phyloP scores from a whole-genome alignment of 2,888 invertebrate species.

The Mimas tiliae region DNA sequence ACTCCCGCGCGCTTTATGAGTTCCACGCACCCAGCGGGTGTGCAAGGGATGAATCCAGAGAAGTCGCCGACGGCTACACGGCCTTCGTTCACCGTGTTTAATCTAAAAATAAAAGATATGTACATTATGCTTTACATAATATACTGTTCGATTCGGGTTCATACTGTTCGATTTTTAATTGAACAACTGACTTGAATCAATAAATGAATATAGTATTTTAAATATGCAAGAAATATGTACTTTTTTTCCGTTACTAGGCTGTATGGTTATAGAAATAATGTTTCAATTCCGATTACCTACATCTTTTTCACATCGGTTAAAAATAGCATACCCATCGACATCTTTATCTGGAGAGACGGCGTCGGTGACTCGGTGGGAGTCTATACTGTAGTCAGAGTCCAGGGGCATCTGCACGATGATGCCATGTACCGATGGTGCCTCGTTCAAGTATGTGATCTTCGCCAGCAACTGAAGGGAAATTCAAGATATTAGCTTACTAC shows the following conservation, averaged over 20 bases:
- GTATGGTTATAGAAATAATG: too few species aligned
- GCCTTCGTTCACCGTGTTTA: slow-evolving; percentile 97
- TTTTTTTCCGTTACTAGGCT: too few species aligned
- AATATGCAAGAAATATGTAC: too few species aligned
- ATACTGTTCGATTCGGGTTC: too few species aligned
- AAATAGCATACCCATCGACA: slow-evolving; percentile 93
- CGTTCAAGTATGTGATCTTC: slow-evolving; percentile 90
- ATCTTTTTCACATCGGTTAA: not conserved
- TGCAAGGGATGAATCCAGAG: slow-evolving; percentile 96
- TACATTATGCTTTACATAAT: too few species aligned
- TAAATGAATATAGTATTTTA: too few species aligned
- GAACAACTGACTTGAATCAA: too few species aligned
- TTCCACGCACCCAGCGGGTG: slow-evolving; percentile 97
- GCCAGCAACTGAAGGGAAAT: slow-evolving; percentile 85
- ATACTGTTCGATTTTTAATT: too few species aligned
- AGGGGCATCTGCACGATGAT: slow-evolving; percentile 99
- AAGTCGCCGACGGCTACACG: slow-evolving; percentile 95
- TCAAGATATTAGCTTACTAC: not conserved
- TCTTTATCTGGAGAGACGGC: slow-evolving; percentile 95
- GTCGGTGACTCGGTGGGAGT: slow-evolving; percentile 94
- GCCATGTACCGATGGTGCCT: slow-evolving; percentile 93
- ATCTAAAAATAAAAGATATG: slow-evolving; percentile 68
- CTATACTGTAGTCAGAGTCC: slow-evolving; percentile 92
- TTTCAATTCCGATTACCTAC: too few species aligned
- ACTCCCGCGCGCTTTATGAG: slow-evolving; percentile 93